Evolutionary conservation across 2,113 vertebrate genomes (phyloP).

Genomic region (Pagrus major): DNA sequence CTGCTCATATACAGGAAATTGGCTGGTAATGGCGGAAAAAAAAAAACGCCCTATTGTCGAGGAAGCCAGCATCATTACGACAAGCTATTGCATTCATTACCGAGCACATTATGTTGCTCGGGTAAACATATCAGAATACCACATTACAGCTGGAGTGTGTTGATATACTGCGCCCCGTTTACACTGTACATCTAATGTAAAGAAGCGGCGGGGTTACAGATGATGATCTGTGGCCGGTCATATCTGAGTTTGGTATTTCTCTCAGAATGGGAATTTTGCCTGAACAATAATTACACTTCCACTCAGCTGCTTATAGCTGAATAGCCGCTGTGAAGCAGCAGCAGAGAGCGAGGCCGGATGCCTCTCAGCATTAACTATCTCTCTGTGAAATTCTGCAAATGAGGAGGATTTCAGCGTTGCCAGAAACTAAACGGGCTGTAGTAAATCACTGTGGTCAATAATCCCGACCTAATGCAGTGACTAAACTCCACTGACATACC

Average conservation of each 20-base stretch:
- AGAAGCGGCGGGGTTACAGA: constrained; percentile 13
- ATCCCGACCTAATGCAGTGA: constrained; percentile 53
- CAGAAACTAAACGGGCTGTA: constrained; percentile 60
- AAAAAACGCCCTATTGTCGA: constrained; percentile 12
- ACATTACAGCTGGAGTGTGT: constrained; percentile 12
- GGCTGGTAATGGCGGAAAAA: constrained; percentile 30
- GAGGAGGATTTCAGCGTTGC: constrained; percentile 60
- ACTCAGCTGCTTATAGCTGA: constrained; percentile 44
- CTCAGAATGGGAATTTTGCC: constrained; percentile 45
- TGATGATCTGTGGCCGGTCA: constrained; percentile 5
- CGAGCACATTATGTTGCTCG: neutral
- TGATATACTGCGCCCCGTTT: constrained; percentile 25
- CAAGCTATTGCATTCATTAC: constrained; percentile 28
- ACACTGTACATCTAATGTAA: constrained; percentile 30
- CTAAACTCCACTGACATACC: constrained; percentile 35
- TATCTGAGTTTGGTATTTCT: constrained; percentile 31
- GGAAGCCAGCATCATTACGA: constrained; percentile 36
- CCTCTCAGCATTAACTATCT: constrained; percentile 58
- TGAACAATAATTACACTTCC: constrained; percentile 56
- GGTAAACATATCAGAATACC: constrained; percentile 22
- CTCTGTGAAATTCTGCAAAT: constrained; percentile 68
- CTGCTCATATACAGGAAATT: constrained; percentile 54
- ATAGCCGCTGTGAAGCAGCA: constrained; percentile 34
- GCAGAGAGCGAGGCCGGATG: constrained; percentile 39
- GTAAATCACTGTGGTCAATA: constrained; percentile 64